Evolutionary conservation across 2,888 invertebrate species (phyloP), one percentile per base, ranked within the genome.

Genomic region (Nymphalis urticae): DNA sequence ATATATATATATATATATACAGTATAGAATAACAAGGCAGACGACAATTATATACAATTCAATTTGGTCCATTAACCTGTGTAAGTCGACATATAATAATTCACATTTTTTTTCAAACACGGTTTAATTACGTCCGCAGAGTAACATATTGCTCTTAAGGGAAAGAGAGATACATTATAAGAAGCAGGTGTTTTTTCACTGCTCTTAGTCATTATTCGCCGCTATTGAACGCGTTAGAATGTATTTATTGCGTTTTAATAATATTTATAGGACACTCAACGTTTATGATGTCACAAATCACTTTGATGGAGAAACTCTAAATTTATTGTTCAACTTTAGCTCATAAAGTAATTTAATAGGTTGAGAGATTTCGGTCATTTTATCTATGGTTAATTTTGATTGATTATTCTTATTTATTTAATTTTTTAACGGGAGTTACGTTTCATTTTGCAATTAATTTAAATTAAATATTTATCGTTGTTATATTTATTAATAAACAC

Each of bases 211-310:
- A 64, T 72, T 72, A 64, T 64, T 60, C 36, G 19, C 58, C 50
- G 16, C 6, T 13, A 21, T 54, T 27, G 24, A 7, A 27, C 54
- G 16, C 58, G 58, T 56, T 32, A 56, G 36, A 13, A 58, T 16
- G 56, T 67, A 75, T 75, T 75, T 76, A 75, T 75, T 69, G 75
- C 73, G 64, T 73, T 75, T 76, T 76, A 75, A 76, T 71, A 74
- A 75, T 76, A 76, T 77, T 77, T 76, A 77, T 76, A 69, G 71
- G 62, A 48, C 59, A 58, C 56, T 59, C 70, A 50, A 50, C 64
- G 51, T 75, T 73, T 74, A 73, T 73, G 66, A 51, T 48, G 54
- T 62, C 66, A 64, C 66, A 68, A 71, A 71, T 71, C 70, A 72
- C 66, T 48, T 59, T 62, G 62, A 70, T 68, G 64, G 51, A 66